These are phyloP conservation scores for Anser cygnoides DNA, from an alignment of 2,113 vertebrate species.

Conservation along the genomic window DNA sequence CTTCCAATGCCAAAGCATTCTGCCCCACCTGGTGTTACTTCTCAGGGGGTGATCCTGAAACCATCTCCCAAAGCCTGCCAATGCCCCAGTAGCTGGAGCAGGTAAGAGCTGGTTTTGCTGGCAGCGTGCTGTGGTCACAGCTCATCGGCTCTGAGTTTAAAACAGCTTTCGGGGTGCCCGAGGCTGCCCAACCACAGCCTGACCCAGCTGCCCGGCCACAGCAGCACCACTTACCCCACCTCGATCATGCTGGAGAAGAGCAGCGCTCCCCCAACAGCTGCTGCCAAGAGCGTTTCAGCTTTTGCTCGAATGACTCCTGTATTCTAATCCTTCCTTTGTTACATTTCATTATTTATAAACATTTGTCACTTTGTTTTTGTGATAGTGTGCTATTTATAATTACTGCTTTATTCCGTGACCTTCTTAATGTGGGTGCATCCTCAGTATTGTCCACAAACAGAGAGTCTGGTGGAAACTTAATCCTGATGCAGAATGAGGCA, in stretches of 20 bases:
- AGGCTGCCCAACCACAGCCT: not conserved
- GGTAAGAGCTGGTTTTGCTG: not conserved
- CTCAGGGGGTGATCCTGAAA: not conserved
- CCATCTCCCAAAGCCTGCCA: not conserved
- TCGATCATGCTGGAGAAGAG: not conserved
- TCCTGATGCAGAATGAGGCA: not conserved
- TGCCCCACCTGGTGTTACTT: not conserved
- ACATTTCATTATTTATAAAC: not conserved
- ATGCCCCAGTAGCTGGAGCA: not conserved
- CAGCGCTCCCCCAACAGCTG: not conserved
- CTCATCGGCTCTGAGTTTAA: not conserved
- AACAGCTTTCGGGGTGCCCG: not conserved
- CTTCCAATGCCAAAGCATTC: not conserved
- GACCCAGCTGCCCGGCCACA: not conserved
- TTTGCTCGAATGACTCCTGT: not conserved
- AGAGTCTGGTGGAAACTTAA: not conserved
- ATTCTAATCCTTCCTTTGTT: not conserved
- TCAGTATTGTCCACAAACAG: not conserved
- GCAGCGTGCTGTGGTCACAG: not conserved
- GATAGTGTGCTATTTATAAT: not conserved
- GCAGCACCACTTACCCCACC: not conserved
- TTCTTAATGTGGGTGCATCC: not conserved
- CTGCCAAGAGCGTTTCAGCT: not conserved
- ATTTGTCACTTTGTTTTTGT: not conserved
- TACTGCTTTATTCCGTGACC: not conserved